phyloP scores from a whole-genome alignment of 2,797 vertebrate genomes.

The Protonibea diacanthus region DNA sequence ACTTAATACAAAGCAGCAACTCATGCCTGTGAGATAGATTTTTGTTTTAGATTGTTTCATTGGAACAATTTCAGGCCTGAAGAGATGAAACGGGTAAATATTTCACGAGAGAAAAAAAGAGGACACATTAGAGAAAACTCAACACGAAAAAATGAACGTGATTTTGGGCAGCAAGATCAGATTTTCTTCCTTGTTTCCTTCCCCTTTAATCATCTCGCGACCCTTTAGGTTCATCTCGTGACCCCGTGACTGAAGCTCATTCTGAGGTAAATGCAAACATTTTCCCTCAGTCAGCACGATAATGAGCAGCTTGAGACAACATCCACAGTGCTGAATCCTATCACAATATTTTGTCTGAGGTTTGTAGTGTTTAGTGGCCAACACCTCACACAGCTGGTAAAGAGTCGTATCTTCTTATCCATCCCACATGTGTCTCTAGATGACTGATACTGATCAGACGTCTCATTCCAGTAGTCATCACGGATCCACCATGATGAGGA shows the following conservation, averaged over 20 bases:
- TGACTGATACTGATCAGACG: slow-evolving; percentile 25
- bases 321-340: neutral
- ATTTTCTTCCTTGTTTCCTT: slow-evolving; percentile 14
- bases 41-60: neutral
- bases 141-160: neutral
- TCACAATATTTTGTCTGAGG: slow-evolving; percentile 4
- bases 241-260: neutral
- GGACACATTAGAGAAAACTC: neutral
- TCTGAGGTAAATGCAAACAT: slow-evolving; percentile 6
- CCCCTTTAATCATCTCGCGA: neutral
- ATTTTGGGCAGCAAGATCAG: neutral
- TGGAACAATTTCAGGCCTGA: neutral
- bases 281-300: slow-evolving; percentile 8
- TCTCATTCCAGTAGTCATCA: slow-evolving; percentile 27
- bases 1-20: neutral
- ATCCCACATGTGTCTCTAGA: slow-evolving; percentile 15
- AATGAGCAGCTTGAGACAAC: neutral
- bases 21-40: neutral
- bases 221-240: neutral
- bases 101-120: neutral
- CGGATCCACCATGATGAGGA: slow-evolving; percentile 33
- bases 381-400: neutral
- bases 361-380: neutral
- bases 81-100: neutral
- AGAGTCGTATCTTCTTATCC: neutral